Evolutionary conservation across 2,888 invertebrate genomes (phyloP).

Genomic region (Amorpha juglandis): DNA sequence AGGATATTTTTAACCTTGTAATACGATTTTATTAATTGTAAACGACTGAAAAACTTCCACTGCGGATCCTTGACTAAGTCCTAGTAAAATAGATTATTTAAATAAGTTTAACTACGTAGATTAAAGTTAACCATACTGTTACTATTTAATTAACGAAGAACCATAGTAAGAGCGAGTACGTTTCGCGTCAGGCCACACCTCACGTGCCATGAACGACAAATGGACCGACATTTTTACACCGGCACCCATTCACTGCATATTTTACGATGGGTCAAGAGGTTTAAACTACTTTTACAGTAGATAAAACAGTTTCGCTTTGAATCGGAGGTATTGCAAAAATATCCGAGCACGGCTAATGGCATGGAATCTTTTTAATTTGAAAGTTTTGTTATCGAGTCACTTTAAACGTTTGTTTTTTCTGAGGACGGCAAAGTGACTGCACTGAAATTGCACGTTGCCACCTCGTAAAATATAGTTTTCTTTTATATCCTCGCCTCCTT

Average conservation of each 20-base stretch:
- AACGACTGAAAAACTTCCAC: no score
- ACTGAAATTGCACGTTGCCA: no score
- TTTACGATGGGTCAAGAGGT: slow-evolving; percentile 54
- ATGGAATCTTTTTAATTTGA: slow-evolving; percentile 38
- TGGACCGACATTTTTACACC: slow-evolving; percentile 48
- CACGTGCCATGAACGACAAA: slow-evolving; percentile 44
- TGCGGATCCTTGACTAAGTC: no score
- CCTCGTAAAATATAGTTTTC: no score
- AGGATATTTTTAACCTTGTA: no score
- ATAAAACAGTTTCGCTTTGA: slow-evolving; percentile 44
- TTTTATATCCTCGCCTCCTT: no score
- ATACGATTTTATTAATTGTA: no score
- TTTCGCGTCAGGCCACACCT: slow-evolving; percentile 10
- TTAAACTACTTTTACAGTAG: slow-evolving; percentile 53
- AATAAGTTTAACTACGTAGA: no score
- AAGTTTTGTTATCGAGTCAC: slow-evolving; percentile 20
- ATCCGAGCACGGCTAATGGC: slow-evolving; percentile 36
- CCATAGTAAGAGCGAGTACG: slow-evolving; percentile 13
- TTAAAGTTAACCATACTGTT: background rate
- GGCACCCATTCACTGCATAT: slow-evolving; percentile 47
- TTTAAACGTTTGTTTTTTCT: slow-evolving; percentile 6
- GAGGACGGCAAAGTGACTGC: no score
- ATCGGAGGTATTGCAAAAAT: slow-evolving; percentile 39
- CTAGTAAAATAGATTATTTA: no score
- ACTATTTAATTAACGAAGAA: background rate